Evolutionary conservation across 2,888 invertebrate genomes (phyloP), one percentile per base, ranked within the genome.

Genomic region (Andricus curvator): DNA sequence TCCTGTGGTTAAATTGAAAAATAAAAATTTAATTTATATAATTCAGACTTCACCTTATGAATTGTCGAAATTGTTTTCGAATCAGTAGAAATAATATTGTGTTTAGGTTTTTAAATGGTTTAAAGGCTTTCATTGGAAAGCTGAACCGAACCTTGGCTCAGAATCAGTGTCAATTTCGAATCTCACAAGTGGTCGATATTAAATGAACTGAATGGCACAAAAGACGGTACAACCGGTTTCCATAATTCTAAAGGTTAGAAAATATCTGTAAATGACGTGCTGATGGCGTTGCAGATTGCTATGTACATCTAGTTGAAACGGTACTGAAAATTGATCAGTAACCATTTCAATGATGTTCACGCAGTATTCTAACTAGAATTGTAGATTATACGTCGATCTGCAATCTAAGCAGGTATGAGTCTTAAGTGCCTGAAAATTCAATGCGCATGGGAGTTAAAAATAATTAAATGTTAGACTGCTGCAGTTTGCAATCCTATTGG

Each of bases 391-490:
- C 70, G 29, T 33, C 13, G 13, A 66, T 66, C 41, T 33, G 20
- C n/a, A 74, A 74, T 51, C 51, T 56, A 51, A 51, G 29, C 70
- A 20, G 33, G 29, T 70, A 15, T 33, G 65, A 6, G 1, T 74
- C 13, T 25, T 62, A 62, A 62, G 5, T 62, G 22, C 9, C 25
- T 56, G 20, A 74, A 70, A 51, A 74, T 48, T 74, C 48, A 15
- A 48, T 33, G 51, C 20, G 2, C 25, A 70, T 70, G 4, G 33
- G 29, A 70, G 70, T 51, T 70, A 70, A 74, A n/a, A 74, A 51
- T 74, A 74, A 74, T 51, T 74, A 74, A 74, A 74, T 74, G 56
- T 74, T 51, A 74, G 51, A 56, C 29, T 29, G 68, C 25, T 74
- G 51, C 29, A 48, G 56, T 33, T 33, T 74, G 48, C n/a, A 62